Conservation (phyloP, 2,113 vertebrate genomes). For the Sphyrna mokarran region DNA sequence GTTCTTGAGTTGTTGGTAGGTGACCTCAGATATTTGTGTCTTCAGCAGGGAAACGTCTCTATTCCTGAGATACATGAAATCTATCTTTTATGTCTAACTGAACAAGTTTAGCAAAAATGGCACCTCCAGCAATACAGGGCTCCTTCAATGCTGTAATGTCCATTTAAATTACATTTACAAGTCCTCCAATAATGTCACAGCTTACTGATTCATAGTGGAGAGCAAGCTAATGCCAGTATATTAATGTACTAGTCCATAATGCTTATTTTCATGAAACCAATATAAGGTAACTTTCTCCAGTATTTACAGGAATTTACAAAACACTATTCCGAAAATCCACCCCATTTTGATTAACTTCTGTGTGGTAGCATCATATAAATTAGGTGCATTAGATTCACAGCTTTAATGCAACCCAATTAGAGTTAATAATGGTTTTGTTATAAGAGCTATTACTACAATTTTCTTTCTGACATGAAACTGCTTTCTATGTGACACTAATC, state of each 20-base stretch:
- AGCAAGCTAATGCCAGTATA: background rate
- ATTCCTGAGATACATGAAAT: background rate
- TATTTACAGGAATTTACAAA: background rate
- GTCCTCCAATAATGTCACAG: background rate
- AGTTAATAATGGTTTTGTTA: constrained; percentile 29
- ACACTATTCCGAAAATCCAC: background rate
- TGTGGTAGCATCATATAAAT: background rate
- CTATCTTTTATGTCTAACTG: background rate
- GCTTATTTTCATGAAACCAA: background rate
- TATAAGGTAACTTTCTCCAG: background rate
- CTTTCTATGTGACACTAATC: constrained; percentile 21
- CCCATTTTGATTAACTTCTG: background rate
- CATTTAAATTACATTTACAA: background rate
- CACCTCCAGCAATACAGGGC: background rate
- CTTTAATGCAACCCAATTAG: constrained; percentile 20
- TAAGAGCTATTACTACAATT: constrained; percentile 21
- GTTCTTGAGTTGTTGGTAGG: no score
- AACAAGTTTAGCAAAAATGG: background rate
- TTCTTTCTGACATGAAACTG: constrained; percentile 21
- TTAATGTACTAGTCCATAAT: background rate
- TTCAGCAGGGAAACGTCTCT: background rate
- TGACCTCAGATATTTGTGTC: no score
- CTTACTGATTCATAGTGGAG: background rate
- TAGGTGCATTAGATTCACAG: background rate
- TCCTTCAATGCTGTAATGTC: background rate